Evolutionary conservation across 2,797 vertebrate genomes (phyloP), one percentile per base, ranked within the genome.

Genomic region (Myripristis jacobus): DNA sequence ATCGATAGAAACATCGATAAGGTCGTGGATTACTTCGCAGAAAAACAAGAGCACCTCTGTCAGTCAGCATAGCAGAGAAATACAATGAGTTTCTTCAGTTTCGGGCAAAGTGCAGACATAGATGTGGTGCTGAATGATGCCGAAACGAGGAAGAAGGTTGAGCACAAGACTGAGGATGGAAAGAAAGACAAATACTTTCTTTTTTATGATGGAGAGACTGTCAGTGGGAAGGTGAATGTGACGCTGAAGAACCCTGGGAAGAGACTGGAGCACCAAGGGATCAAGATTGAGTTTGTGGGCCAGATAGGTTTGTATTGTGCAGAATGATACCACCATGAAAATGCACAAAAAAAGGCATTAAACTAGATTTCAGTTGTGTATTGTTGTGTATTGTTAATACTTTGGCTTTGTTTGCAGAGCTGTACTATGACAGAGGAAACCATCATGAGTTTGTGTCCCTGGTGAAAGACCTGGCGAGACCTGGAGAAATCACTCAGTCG

Each of bases 391-490:
- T 56, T 21, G 55, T 22, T 41, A 24, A 22, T 62, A 15, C 7
- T 12, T 62, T 21, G 66, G 47, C 18, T 74, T 58, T 21, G 22
- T 68, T 75, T 76, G 8, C 51, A 99, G 98, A 99, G 70, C 92
- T 99, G 73, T 99, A 99, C 88, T 99, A 99, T 3, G 98, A 99
- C 91, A 93, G 97, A 80, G 98, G 98, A 70, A 99, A 99, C 91
- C 97, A 98, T 78, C 98, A 99, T 2, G 98, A 99, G 86, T 99
- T 99, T 13, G 98, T 99, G 68, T 99, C 98, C 11, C 89, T 99
- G 86, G 98, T 99, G 77, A 99, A 99, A 87, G 98, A 99, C 82
- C 91, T 99, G 59, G 98, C 98, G 0, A 93, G 96, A 64, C 97
- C 98, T 0, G 98, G 98, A 11, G 98, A 99, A 63, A 96, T 99